Evolutionary conservation across 2,888 invertebrate genomes (phyloP), one percentile per base, ranked within the genome.

Genomic region (Lycaena phlaeas): DNA sequence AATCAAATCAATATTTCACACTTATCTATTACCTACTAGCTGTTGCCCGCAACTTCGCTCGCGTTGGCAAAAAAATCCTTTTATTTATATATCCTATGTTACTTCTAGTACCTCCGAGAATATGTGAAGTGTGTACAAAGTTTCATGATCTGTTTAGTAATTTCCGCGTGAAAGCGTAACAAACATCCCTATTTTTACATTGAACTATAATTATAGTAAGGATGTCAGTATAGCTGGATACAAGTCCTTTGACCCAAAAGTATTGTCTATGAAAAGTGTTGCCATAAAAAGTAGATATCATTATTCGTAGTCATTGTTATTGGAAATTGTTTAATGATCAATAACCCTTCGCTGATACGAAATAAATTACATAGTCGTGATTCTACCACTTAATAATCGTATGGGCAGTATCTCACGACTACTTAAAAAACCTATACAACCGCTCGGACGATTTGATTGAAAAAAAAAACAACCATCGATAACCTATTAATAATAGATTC

Each of bases 371-470:
- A 48, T 52, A 64, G 50, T 70, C 76, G 76, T 77, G 78, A 75
- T 76, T 76, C 75, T 69, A 77, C 78, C 76, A 77, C 78, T 79
- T 79, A 78, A 78, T 78, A 77, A 77, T 34, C 71, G 72, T 67
- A 66, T 64, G 68, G 58, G 57, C 70, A 58, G 76, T 79, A 82
- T 78, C 79, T 81, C 81, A 81, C 79, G 81, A 77, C 81, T 81
- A 75, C 72, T 76, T 65, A 76, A 77, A 50, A 50, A 49, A 75
- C 74, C 73, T 67, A 71, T 71, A 40, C 41, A 38, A 27, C 25
- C 28, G 15, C 41, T 30, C 25, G 39, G 31, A 25, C 15, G 31
- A 30, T 29, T 29, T 30, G 39, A 29, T 40, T 31, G 26, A 30
- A 40, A 30, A 40, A n/a, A 38, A 38, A 40, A 31, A 40, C 7